Percentiles rank a stretch among this genome's conserved stretches.
phyloP scores from a whole-genome alignment of 2,113 vertebrate genomes.

The Onychostruthus taczanowskii region DNA sequence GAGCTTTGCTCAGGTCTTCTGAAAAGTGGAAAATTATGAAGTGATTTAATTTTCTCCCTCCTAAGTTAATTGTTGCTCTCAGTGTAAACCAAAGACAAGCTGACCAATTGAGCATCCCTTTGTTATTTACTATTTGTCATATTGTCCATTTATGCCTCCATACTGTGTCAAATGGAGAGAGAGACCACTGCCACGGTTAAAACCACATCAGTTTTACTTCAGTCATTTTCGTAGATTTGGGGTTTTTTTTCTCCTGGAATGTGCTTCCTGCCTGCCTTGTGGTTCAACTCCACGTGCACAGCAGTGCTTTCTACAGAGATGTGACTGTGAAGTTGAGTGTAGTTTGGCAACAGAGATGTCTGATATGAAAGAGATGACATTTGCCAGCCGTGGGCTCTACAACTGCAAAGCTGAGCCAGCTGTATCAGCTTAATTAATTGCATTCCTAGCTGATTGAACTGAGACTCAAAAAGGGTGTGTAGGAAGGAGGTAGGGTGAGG shows the following conservation, averaged over 20 bases:
- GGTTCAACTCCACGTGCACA: not conserved
- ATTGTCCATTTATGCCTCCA: not conserved
- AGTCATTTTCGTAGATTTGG: not conserved
- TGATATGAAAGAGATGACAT: not conserved
- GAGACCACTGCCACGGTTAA: not conserved
- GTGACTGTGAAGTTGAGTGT: not conserved
- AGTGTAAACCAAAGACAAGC: not conserved
- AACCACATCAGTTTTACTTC: not conserved
- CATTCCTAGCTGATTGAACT: not conserved
- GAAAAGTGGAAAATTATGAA: not conserved
- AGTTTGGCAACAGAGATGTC: conserved; percentile 16
- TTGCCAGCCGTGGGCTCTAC: not conserved
- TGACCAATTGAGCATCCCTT: not conserved
- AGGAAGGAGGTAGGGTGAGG: not conserved
- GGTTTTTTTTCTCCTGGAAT: not conserved
- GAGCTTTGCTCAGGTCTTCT: not conserved
- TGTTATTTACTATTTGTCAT: not conserved
- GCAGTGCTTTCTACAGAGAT: not conserved
- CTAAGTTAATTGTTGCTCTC: not conserved
- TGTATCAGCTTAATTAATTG: conserved; percentile 14
- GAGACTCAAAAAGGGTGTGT: not conserved
- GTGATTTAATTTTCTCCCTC: not conserved
- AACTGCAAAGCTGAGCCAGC: conserved; percentile 19
- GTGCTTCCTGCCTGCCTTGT: not conserved
- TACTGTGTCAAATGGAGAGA: not conserved